phyloP scores from a whole-genome alignment of 2,113 vertebrate genomes.

The Noturus placidus region DNA sequence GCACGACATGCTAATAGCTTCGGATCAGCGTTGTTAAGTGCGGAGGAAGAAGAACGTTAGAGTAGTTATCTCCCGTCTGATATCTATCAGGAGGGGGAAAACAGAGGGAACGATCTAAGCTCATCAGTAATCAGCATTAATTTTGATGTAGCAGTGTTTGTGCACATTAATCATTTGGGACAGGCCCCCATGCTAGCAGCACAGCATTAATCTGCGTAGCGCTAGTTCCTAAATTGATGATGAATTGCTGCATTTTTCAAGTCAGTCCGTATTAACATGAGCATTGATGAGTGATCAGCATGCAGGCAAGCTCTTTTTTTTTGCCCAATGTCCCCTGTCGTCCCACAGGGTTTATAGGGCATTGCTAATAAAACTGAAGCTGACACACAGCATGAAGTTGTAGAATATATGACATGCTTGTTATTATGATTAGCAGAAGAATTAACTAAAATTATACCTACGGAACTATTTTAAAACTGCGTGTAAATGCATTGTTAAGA shows the following conservation, averaged over 20 bases:
- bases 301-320: conserved; percentile 49
- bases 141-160: conserved; percentile 71
- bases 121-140: conserved; percentile 73
- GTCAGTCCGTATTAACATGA: conserved; percentile 64
- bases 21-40: conserved; percentile 20
- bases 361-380: conserved; percentile 32
- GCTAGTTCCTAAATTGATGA: conserved; percentile 69
- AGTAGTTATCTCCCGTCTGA: conserved; percentile 27
- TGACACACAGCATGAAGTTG: background rate
- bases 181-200: conserved; percentile 58
- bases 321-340: background rate
- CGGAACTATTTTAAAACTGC: background rate
- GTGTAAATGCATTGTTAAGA: background rate
- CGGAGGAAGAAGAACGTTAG: background rate
- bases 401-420: background rate
- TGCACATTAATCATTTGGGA: conserved; percentile 75
- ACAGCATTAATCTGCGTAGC: conserved; percentile 58
- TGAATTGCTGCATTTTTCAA: conserved; percentile 72
- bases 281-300: conserved; percentile 56
- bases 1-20: conserved; percentile 8
- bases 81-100: conserved; percentile 48
- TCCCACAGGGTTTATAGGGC: background rate
- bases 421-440: background rate
- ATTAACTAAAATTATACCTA: too few relatives aligned
- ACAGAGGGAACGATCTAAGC: conserved; percentile 62